Base-by-base conservation (phyloP, 2,888 invertebrate species). In the Epirrhoe alternata region DNA sequence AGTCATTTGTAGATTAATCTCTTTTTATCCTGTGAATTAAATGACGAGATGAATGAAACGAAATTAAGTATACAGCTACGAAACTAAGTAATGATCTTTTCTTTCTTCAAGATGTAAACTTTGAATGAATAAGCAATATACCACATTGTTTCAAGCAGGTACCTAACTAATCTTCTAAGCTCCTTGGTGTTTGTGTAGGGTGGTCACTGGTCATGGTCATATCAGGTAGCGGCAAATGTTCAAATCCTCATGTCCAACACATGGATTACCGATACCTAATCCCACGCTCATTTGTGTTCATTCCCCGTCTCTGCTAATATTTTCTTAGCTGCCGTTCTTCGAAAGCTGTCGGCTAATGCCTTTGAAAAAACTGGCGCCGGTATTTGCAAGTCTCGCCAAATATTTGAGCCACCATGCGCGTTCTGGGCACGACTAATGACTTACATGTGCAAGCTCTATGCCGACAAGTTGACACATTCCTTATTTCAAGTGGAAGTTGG, bases 201-300 rank as follows among this genome's bases (percentile, higher is more conserved):
- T 60, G 58, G 51, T 45, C 58, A 52, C 49, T 60, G 58, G 51
- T 45, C 58, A 52, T 51, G 55, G 51, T 45, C 58, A 52, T 54
- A 51, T 52, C 68, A 71, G 70, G 70, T 68, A 72, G 65, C 66
- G 17, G 58, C 59, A 64, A 68, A 71, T 70, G 62, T 64, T 58
- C 64, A 59, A 68, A 71, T 70, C 64, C 66, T 58, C 64, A 59
- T 71, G 74, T 71, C 57, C 65, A 71, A 72, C 72, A 74, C 71
- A 71, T 74, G 71, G 68, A 71, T 74, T 71, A 66, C 70, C 51
- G 82, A 84, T 83, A 83, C 84, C 82, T 87, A 90, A 92, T 92
- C 87, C 88, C 77, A 88, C 87, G 92, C 86, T 90, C 89, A 90
- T 89, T 93, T 92, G 90, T 92, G 89, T 89, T 91, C 86, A 91